A percentile compares a stretch with the other conserved stretches of the same genome.
Conservation (phyloP, 2,888 invertebrate genomes). For the Megaustenia siamemsis region DNA sequence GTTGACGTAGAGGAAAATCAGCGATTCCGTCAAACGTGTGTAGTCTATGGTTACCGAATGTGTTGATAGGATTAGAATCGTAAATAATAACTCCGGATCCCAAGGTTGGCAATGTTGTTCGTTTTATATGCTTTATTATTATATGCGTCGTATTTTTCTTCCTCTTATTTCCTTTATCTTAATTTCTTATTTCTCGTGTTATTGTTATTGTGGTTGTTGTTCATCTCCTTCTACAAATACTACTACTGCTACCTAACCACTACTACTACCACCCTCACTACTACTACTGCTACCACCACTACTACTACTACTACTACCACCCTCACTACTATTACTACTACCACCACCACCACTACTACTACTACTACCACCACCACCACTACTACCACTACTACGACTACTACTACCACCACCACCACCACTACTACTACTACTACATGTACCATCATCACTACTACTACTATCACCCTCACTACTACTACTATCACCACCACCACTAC, state of each 20-base stretch:
- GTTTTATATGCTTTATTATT: neutral
- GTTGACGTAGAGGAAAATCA: too few species aligned
- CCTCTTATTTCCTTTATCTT: neutral
- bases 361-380: neutral
- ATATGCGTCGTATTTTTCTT: neutral
- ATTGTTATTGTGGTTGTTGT: neutral
- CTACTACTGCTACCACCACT: too few species aligned
- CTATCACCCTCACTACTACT: too few species aligned
- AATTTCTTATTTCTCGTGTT: conserved; percentile 1
- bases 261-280: too few species aligned
- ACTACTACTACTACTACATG: conserved; percentile 36
- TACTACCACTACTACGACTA: too few species aligned
- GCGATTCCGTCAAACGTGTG: too few species aligned
- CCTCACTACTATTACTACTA: too few species aligned
- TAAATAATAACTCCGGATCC: too few species aligned
- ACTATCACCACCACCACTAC: conserved; percentile 30
- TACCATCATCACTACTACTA: too few species aligned
- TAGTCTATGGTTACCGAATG: too few species aligned
- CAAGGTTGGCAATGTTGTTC: too few species aligned
- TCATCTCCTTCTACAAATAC: neutral
- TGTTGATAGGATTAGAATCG: too few species aligned
- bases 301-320: neutral
- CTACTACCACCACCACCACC: neutral
- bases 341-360: neutral
- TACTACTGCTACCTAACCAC: neutral